Evolutionary conservation across 1,140 invertebrate genomes (phyloP), one percentile per base, ranked within the genome.

Genomic region (Drosophila rufa): DNA sequence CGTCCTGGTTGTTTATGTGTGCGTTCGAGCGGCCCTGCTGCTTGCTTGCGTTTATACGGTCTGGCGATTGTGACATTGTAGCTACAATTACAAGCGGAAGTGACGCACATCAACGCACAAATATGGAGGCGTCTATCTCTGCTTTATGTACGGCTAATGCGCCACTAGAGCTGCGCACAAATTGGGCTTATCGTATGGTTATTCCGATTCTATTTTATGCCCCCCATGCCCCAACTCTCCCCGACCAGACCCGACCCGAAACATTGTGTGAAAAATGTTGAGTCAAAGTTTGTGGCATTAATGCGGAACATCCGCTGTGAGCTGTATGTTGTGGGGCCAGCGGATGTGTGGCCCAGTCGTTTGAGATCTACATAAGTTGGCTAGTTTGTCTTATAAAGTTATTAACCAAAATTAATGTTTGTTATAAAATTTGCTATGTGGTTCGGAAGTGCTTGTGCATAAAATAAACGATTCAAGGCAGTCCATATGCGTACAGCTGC

Each of bases 151-250:
- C 66, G 78, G 85, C 82, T 89, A 89, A 89, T 89, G 85, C 85
- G 60, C 78, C 65, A 85, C 85, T 90, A 89, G 90, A 89, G 85
- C 84, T 90, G 84, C 85, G 85, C 85, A 90, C 85, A 90, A 90
- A 90, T 90, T 90, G 85, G 79, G 85, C 86, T 90, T 90, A 90
- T 90, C 86, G 85, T 90, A 91, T 90, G 85, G 82, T 90, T 90
- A 90, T 90, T 90, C 84, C 86, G 81, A 91, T 85, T 90, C 85
- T 90, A 90, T 90, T 90, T 90, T 90, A 90, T 90, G 85, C 85
- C 70, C 65, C 22, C 22, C 22, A 2, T 22, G 22, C 22, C 22
- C 22, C 48, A 25, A 22, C 53, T 40, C 45, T 66, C 22, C 74
- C 36, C 83, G 43, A 55, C 53, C 51, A 56, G 45, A 17, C 73